A percentile compares a stretch with the other conserved stretches of the same genome.
Evolutionary conservation across 2,888 invertebrate genomes (phyloP).

Genomic region (Spisula subtruncata): DNA sequence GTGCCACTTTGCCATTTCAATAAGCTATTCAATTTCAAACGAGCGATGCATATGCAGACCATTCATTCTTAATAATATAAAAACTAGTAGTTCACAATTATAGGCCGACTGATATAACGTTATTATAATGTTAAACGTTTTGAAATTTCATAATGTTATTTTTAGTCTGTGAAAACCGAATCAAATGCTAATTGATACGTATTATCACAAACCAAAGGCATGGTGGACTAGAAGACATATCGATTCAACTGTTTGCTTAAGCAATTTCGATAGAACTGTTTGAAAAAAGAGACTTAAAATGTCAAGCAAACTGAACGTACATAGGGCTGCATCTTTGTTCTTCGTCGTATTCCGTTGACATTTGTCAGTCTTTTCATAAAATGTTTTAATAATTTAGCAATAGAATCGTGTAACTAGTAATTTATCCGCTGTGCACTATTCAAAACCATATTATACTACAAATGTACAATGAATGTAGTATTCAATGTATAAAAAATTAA

Average conservation of each 20-base stretch:
- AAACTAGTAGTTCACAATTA: too few species aligned
- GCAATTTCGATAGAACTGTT: background rate
- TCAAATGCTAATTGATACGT: too few species aligned
- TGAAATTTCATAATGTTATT: too few species aligned
- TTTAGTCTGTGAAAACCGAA: too few species aligned
- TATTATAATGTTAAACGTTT: too few species aligned
- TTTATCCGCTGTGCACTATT: background rate
- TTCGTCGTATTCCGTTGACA: background rate
- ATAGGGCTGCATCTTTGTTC: background rate
- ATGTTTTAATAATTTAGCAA: background rate
- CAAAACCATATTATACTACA: background rate
- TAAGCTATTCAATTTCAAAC: too few species aligned
- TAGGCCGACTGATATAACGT: too few species aligned
- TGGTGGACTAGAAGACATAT: background rate
- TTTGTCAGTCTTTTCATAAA: background rate
- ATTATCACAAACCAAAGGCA: background rate
- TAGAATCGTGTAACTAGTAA: background rate
- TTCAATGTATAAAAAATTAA: slow-evolving; percentile 11
- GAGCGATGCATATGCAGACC: too few species aligned
- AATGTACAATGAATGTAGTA: too few species aligned
- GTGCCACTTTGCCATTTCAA: too few species aligned
- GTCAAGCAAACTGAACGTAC: background rate
- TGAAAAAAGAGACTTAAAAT: background rate
- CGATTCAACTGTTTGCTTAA: background rate
- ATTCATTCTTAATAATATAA: too few species aligned